Evolutionary conservation across 2,888 invertebrate species (phyloP).

Genomic region (Epistrophe eligans): DNA sequence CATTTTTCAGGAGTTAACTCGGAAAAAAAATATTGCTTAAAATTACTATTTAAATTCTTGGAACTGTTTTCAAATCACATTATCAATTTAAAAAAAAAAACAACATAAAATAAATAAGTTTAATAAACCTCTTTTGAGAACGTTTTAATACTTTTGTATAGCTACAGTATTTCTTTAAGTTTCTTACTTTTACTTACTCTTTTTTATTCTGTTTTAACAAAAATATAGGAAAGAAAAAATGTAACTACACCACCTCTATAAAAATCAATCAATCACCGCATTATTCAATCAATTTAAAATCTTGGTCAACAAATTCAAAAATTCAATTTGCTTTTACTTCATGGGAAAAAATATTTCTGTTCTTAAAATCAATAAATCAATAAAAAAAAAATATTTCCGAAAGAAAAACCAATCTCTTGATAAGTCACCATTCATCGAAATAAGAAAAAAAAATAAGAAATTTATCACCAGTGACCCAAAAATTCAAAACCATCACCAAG

Average conservation of each 20-base stretch:
- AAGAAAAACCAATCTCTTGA: slow-evolving; percentile 8
- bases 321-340: background rate
- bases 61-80: too few relatives aligned
- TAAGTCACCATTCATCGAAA: slow-evolving; percentile 8
- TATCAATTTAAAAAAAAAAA: too few relatives aligned
- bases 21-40: too few relatives aligned
- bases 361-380: slow-evolving; percentile 11
- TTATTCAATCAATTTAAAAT: slow-evolving; percentile 5
- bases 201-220: too few relatives aligned
- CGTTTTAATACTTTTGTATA: too few relatives aligned
- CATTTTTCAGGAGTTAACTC: too few relatives aligned
- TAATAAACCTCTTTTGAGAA: too few relatives aligned
- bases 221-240: too few relatives aligned
- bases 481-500: slow-evolving; percentile 8
- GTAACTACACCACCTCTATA: background rate
- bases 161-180: too few relatives aligned
- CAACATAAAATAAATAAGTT: too few relatives aligned
- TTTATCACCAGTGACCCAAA: slow-evolving; percentile 35
- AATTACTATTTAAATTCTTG: too few relatives aligned
- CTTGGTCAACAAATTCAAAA: slow-evolving; percentile 4
- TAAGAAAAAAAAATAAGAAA: background rate
- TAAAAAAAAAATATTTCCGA: background rate
- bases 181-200: too few relatives aligned
- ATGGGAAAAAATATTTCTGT: background rate
- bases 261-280: background rate